Percentiles rank a stretch among this genome's conserved stretches.
Evolutionary conservation across 2,888 invertebrate genomes (phyloP).

Genomic region (Calameuta filiformis): DNA sequence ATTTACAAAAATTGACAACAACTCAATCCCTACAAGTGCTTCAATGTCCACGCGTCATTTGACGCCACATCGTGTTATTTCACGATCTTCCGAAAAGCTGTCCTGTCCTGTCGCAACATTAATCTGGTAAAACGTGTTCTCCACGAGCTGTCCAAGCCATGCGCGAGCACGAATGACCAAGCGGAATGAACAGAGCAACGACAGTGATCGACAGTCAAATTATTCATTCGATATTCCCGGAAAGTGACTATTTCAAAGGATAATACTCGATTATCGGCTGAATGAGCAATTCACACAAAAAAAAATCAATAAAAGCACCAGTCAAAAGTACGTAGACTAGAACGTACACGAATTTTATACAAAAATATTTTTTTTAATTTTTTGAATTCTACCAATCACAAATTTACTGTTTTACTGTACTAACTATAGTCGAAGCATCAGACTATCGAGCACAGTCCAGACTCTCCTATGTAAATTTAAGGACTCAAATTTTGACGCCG

Average conservation of each 20-base stretch:
- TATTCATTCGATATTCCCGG: background rate
- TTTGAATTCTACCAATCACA: background rate
- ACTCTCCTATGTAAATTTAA: background rate
- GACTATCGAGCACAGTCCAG: background rate
- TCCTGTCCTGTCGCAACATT: background rate
- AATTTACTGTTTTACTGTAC: background rate
- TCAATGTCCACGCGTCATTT: background rate
- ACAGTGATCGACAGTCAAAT: background rate
- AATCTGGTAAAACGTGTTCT: background rate
- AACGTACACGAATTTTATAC: background rate
- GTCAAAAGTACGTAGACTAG: background rate
- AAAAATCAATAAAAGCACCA: background rate
- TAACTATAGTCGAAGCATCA: background rate
- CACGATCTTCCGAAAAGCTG: background rate
- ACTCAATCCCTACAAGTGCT: background rate
- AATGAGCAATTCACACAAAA: background rate
- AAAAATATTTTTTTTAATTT: too few species aligned
- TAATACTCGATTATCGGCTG: background rate
- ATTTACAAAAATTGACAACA: background rate
- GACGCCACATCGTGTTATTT: background rate
- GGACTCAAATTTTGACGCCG: slow-evolving; percentile 57
- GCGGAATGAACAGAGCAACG: background rate
- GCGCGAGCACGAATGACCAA: background rate
- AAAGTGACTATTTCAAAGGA: background rate
- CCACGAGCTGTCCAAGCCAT: background rate